A percentile compares a stretch with the other conserved stretches of the same genome.
Conservation (phyloP, 2,797 vertebrate genomes). For the Sarcophilus harrisii region DNA sequence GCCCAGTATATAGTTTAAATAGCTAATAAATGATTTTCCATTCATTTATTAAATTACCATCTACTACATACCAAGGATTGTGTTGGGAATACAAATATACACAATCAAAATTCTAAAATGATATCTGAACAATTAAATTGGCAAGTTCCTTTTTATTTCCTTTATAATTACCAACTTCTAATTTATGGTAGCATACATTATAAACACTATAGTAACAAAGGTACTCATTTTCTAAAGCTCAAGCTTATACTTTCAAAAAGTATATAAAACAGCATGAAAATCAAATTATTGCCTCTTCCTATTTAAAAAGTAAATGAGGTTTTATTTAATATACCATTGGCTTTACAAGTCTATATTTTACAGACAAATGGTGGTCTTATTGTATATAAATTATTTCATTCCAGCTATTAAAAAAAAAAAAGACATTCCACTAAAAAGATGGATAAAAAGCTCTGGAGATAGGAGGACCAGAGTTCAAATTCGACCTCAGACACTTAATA, state of each 20-base stretch:
- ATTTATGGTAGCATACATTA: slow-evolving; percentile 54
- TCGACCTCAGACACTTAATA: no score
- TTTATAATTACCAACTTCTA: slow-evolving; percentile 40
- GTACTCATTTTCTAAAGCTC: slow-evolving; percentile 22
- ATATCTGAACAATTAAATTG: neutral
- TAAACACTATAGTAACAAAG: slow-evolving; percentile 15
- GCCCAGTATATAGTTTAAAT: neutral
- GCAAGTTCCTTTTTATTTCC: slow-evolving; percentile 23
- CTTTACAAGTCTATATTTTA: slow-evolving; percentile 21
- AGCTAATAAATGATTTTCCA: neutral
- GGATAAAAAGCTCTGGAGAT: neutral
- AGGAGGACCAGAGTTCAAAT: no score
- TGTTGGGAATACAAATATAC: neutral
- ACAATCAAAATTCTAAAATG: neutral
- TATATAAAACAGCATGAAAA: slow-evolving; percentile 24
- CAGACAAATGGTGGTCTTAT: slow-evolving; percentile 2
- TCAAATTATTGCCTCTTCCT: neutral
- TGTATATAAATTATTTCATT: neutral
- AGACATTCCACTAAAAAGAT: slow-evolving; percentile 31
- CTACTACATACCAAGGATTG: neutral
- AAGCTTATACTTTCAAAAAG: slow-evolving; percentile 38
- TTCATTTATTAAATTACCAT: neutral
- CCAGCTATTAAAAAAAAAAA: slow-evolving; percentile 19
- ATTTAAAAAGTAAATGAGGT: slow-evolving; percentile 6
- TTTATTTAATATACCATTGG: slow-evolving; percentile 6